Percentiles rank a stretch among this genome's conserved stretches.
phyloP scores from a whole-genome alignment of 2,888 invertebrate species.

The Kryphioiulus occultus region DNA sequence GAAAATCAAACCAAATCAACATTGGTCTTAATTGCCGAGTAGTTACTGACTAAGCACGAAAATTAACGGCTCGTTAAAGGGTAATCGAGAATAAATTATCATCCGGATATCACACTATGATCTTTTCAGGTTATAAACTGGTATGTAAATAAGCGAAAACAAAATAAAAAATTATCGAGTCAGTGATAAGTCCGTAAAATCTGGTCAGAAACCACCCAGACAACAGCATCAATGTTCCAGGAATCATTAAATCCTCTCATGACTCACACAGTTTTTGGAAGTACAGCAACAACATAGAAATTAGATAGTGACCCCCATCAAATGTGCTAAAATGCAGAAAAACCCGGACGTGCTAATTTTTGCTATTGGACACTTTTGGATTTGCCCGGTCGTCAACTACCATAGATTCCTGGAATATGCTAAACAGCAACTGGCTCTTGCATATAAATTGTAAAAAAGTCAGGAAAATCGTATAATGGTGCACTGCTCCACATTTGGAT shows the following conservation, averaged over 20 bases:
- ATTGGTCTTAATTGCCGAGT: too few relatives aligned
- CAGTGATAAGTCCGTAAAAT: neutral
- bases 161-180: neutral
- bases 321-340: neutral
- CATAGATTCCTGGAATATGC: neutral
- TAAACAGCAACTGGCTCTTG: neutral
- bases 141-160: neutral
- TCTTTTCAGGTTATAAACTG: neutral
- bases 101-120: neutral
- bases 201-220: neutral
- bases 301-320: neutral
- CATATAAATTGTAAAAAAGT: neutral
- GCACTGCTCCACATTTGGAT: neutral
- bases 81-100: neutral
- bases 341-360: conserved; percentile 3
- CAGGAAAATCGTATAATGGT: neutral
- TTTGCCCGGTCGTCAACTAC: neutral
- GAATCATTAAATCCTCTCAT: neutral
- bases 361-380: neutral
- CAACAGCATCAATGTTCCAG: neutral
- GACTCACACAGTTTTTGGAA: neutral
- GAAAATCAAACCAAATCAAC: too few relatives aligned
- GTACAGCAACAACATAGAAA: neutral
- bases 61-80: neutral
- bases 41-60: too few relatives aligned